A percentile compares a stretch with the other conserved stretches of the same genome.
These are phyloP conservation scores for Petrophora chlorosata DNA, from an alignment of 2,888 invertebrate genomes.

Conservation along the genomic window DNA sequence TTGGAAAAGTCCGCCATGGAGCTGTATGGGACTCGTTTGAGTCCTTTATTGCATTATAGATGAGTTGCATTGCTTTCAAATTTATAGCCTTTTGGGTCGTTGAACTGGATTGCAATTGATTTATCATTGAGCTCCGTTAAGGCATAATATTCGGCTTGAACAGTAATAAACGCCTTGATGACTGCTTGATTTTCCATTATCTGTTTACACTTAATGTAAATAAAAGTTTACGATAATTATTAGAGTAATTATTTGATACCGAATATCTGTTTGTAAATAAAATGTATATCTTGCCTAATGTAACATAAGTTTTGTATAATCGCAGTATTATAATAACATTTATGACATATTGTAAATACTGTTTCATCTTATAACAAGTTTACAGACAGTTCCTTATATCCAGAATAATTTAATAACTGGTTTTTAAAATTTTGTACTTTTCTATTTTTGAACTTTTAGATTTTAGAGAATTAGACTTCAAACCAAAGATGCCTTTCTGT, in stretches of 20 bases:
- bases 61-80: slow-evolving; percentile 16
- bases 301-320: slow-evolving; percentile 18
- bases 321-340: slow-evolving; percentile 28
- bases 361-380: not conserved
- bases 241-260: not conserved
- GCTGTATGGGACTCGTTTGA: slow-evolving; percentile 56
- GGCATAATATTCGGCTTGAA: slow-evolving; percentile 43
- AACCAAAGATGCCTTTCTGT: slow-evolving; percentile 26
- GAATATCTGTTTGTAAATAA: slow-evolving; percentile 21
- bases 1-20: slow-evolving; percentile 57
- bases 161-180: slow-evolving; percentile 62
- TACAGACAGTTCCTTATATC: slow-evolving; percentile 13
- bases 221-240: not conserved
- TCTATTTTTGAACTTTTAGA: slow-evolving; percentile 8
- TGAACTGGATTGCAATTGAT: slow-evolving; percentile 6
- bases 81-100: no score
- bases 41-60: slow-evolving; percentile 48
- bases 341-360: slow-evolving; percentile 29
- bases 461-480: slow-evolving; percentile 10
- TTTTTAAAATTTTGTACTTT: slow-evolving; percentile 15
- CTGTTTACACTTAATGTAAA: slow-evolving; percentile 20
- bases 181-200: slow-evolving; percentile 45
- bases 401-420: not conserved
- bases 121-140: slow-evolving; percentile 15
- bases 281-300: slow-evolving; percentile 31